These are phyloP conservation scores for Neoscelio sp. DNA, from an alignment of 2,888 invertebrate species.

Conservation along the genomic window DNA sequence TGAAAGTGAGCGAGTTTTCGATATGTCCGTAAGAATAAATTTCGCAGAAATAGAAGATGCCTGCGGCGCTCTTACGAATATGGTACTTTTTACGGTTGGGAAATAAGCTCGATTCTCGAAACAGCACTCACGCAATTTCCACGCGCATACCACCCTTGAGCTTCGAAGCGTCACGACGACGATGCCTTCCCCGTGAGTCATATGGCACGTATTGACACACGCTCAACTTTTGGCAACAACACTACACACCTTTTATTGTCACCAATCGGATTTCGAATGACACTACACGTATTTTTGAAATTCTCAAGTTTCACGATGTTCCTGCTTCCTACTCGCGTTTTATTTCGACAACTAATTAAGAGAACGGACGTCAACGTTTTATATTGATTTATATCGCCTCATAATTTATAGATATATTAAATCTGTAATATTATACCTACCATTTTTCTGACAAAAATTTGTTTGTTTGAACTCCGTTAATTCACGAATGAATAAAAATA, in stretches of 20 bases:
- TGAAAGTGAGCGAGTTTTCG: neutral
- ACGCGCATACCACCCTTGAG: constrained; percentile 71
- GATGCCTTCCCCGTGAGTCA: constrained; percentile 71
- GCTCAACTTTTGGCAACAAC: constrained; percentile 75
- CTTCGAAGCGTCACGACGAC: constrained; percentile 61
- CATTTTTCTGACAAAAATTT: too few relatives aligned
- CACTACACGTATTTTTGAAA: constrained; percentile 37
- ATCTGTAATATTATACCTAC: too few relatives aligned
- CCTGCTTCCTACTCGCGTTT: too few relatives aligned
- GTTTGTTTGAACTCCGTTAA: too few relatives aligned
- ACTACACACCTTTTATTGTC: constrained; percentile 71
- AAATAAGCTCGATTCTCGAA: constrained; percentile 68
- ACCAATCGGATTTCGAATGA: constrained; percentile 61
- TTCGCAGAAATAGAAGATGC: constrained; percentile 16
- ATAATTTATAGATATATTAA: too few relatives aligned
- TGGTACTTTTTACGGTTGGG: constrained; percentile 62
- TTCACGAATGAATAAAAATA: too few relatives aligned
- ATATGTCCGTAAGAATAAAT: constrained; percentile 8
- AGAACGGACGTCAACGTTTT: too few relatives aligned
- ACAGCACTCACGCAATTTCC: constrained; percentile 57
- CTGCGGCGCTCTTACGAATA: constrained; percentile 42
- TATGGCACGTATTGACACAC: constrained; percentile 71
- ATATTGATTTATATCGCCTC: too few relatives aligned
- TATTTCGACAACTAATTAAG: too few relatives aligned
- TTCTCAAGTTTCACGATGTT: constrained; percentile 45